A percentile compares a stretch with the other conserved stretches of the same genome.
phyloP scores from a whole-genome alignment of 1,140 invertebrate genomes.

The Ceratitis capitata region DNA sequence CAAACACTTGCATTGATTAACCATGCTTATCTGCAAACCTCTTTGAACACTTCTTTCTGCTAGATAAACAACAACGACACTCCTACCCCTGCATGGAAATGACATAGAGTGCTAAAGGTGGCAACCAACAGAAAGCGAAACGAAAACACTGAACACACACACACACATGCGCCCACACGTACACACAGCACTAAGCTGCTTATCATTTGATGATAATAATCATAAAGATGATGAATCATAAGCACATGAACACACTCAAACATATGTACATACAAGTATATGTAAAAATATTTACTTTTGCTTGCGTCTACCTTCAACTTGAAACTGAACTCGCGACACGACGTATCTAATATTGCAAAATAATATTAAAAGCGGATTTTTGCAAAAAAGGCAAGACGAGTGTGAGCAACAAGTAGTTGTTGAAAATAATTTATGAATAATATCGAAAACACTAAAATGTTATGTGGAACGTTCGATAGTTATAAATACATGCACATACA shows the following conservation, averaged over 20 bases:
- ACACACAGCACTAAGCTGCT: background rate
- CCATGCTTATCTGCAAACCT: background rate
- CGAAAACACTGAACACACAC: background rate
- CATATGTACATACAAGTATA: background rate
- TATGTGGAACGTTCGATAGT: background rate
- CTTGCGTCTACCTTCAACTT: background rate
- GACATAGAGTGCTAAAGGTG: background rate
- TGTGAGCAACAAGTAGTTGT: background rate
- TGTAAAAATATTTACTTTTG: background rate
- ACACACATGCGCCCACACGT: no score
- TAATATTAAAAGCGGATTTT: background rate
- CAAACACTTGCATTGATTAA: background rate
- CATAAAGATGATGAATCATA: background rate
- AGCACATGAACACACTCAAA: background rate
- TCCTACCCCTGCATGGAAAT: background rate
- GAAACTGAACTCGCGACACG: background rate
- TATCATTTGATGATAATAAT: conserved; percentile 4
- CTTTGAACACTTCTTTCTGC: background rate
- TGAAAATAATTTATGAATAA: conserved; percentile 12
- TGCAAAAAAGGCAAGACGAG: background rate
- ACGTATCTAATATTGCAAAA: no score
- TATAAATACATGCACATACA: background rate
- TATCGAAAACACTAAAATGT: background rate
- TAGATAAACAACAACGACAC: background rate
- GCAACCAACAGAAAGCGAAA: background rate